Percentiles rank a stretch among this genome's conserved stretches.
These are phyloP conservation scores for Styela clava DNA, from an alignment of 23 tunicate species.

Conservation along the genomic window DNA sequence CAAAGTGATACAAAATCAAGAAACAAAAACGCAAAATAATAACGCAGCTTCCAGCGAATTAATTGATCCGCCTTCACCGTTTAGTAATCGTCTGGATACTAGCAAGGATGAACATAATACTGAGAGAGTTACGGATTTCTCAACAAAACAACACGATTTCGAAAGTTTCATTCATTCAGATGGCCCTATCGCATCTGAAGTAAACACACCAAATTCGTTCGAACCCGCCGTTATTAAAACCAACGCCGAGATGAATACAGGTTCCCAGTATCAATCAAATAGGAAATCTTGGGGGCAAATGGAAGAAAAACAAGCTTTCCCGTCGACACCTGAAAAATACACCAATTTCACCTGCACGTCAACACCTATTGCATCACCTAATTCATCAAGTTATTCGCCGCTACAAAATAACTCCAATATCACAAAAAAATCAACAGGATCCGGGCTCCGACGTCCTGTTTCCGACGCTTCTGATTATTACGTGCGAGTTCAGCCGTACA, in stretches of 20 bases:
- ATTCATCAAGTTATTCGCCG: too few relatives aligned
- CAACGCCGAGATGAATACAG: too few relatives aligned
- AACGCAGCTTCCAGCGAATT: neutral
- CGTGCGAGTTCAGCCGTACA: neutral
- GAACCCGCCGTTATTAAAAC: too few relatives aligned
- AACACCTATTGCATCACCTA: neutral
- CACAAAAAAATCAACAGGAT: neutral
- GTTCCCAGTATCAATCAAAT: too few relatives aligned
- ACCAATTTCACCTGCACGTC: neutral
- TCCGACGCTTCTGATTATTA: neutral
- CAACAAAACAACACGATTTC: too few relatives aligned
- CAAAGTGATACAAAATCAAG: neutral
- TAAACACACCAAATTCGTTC: too few relatives aligned
- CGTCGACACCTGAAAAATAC: neutral
- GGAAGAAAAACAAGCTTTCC: neutral
- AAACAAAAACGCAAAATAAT: conserved; percentile 3
- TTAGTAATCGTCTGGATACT: neutral
- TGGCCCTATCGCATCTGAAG: too few relatives aligned
- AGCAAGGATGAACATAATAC: neutral
- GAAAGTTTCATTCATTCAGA: too few relatives aligned
- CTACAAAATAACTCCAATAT: neutral
- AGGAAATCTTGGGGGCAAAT: neutral
- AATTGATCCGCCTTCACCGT: conserved; percentile 8
- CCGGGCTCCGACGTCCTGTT: neutral
- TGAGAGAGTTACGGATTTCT: too few relatives aligned